Evolutionary conservation across 2,797 vertebrate species (phyloP), one percentile per base, ranked within the genome.

Genomic region (Otus scops): DNA sequence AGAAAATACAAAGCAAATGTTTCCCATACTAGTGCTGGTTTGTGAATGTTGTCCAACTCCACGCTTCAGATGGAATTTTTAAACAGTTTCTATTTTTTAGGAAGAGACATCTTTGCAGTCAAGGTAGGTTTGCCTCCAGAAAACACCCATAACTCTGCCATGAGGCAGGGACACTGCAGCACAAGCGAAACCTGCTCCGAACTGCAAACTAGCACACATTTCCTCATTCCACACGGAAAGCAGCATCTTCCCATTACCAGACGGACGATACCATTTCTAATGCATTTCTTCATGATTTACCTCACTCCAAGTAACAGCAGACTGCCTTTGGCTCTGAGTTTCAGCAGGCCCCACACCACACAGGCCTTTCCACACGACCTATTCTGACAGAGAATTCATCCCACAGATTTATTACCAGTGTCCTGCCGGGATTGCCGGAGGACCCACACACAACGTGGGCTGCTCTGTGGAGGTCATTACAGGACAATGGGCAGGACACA

Each of bases 371-470:
- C 6, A 1, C 27, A 6, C 6, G 23, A 20, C 4, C 39, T 6
- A 2, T 7, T 48, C 45, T 28, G 6, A 28, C 1, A 24, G 17
- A 41, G 23, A 26, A 30, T 54, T 12, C 10, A n/a, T 36, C 43
- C 59, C 59, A 13, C 43, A 15, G 48, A 24, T 7, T 7, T n/a
- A 2, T 7, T 5, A 7, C 54, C 3, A 15, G 11, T 11, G 21
- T 22, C 30, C 41, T 38, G 45, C 26, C 36, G 9, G n/a, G 19
- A 17, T 1, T 14, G 53, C 45, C 21, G 2, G 5, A n/a, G 63
- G n/a, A 38, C 18, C 26, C 22, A 6, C 20, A 30, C 5, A 18
- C 2, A 0, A 3, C 0, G 3, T 6, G 45, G 41, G 27, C 39
- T 64, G 39, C 26, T 16, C 53, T 5, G 7, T 1, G 8, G 26